These are phyloP conservation scores for Diplolepis rosae DNA, from an alignment of 2,888 invertebrate species.

Conservation along the genomic window DNA sequence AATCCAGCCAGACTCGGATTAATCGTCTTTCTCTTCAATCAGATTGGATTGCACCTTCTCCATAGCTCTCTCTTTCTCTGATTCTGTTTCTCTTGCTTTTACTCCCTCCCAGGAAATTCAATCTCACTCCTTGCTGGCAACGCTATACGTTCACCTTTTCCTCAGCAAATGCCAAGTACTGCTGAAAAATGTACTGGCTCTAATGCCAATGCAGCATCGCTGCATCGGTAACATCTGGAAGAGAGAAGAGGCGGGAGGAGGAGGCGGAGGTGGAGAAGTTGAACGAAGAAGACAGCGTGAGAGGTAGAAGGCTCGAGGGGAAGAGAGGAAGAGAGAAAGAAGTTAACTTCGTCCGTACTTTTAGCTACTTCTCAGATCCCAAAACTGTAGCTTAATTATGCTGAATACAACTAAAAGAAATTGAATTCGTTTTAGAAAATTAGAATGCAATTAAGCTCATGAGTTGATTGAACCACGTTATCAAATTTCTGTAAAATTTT, in stretches of 20 bases:
- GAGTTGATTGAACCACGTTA: neutral
- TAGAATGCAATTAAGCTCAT: neutral
- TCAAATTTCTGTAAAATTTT: neutral
- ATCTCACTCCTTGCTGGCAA: conserved; percentile 2
- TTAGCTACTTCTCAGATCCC: conserved; percentile 31
- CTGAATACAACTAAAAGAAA: neutral
- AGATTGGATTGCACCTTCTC: conserved; percentile 31
- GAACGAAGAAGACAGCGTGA: conserved; percentile 37
- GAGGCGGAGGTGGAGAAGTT: conserved; percentile 33
- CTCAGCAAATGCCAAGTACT: conserved; percentile 59
- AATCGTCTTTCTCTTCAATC: conserved; percentile 52
- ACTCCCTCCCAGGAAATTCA: neutral
- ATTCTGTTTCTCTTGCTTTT: conserved; percentile 13
- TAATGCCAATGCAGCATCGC: conserved; percentile 49
- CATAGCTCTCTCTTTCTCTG: conserved; percentile 4
- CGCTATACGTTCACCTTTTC: conserved; percentile 60
- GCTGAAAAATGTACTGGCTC: conserved; percentile 53
- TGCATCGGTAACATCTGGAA: conserved; percentile 31
- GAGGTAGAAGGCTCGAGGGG: too few relatives aligned
- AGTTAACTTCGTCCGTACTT: conserved; percentile 21
- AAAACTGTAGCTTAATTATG: conserved; percentile 1
- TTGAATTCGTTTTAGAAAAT: neutral
- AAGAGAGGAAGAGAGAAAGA: neutral
- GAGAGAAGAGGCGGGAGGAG: conserved; percentile 28
- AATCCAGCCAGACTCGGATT: conserved; percentile 49